Evolutionary conservation across 2,113 vertebrate species (phyloP).

Genomic region (Drymodes brunneopygia): DNA sequence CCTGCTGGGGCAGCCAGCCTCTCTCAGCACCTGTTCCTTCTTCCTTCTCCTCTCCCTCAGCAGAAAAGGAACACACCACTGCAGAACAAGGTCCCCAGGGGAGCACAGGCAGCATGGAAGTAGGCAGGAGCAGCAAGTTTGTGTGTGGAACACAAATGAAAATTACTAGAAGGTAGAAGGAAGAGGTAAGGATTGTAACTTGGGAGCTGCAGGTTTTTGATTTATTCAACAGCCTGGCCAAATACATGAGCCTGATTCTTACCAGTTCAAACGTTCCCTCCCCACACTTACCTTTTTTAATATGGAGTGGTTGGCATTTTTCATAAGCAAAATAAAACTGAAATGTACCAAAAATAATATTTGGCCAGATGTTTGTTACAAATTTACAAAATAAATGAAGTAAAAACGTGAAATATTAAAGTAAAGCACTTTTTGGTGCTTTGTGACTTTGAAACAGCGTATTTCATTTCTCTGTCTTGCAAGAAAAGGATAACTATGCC

Average conservation of each 20-base stretch:
- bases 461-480: neutral
- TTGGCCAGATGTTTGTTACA: neutral
- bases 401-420: neutral
- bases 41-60: neutral
- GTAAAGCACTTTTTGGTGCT: neutral
- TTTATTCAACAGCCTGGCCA: neutral
- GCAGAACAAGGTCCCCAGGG: neutral
- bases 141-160: neutral
- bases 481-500: neutral
- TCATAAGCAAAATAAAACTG: neutral
- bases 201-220: neutral
- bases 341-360: neutral
- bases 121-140: neutral
- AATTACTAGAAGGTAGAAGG: fast-evolving
- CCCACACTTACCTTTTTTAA: neutral
- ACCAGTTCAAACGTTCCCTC: neutral
- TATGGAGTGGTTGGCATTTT: neutral
- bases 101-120: neutral
- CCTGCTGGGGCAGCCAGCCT: fast-evolving
- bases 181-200: neutral
- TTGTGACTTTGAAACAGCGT: neutral
- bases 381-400: neutral
- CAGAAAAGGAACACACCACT: neutral
- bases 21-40: neutral
- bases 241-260: neutral